These are phyloP conservation scores for Pimpla rufipes DNA, from an alignment of 2,888 invertebrate species.

Conservation along the genomic window DNA sequence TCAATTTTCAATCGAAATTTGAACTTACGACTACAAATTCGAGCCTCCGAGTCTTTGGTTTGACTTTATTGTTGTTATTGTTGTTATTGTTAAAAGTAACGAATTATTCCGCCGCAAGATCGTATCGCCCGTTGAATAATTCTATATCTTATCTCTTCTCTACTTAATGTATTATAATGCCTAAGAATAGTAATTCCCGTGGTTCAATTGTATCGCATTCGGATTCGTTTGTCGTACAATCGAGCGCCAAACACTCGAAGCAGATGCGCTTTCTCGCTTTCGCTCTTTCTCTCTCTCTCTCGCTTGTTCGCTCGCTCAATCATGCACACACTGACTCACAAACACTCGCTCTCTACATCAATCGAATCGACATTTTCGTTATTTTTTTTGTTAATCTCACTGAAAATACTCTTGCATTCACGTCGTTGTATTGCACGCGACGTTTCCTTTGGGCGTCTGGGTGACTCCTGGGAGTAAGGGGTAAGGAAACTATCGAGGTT, in stretches of 20 bases:
- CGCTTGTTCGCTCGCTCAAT: neutral
- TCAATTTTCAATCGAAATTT: neutral
- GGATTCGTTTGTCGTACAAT: constrained; percentile 53
- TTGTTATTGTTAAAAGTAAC: neutral
- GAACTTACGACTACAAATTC: neutral
- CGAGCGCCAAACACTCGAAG: constrained; percentile 56
- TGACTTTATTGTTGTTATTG: neutral
- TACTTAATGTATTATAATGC: constrained; percentile 68
- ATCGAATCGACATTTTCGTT: constrained; percentile 46
- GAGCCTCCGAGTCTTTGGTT: neutral
- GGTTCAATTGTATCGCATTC: constrained; percentile 67
- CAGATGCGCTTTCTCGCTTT: no score
- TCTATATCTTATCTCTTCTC: constrained; percentile 68
- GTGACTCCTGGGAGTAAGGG: constrained; percentile 37
- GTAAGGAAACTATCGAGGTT: constrained; percentile 52
- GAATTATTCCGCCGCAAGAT: constrained; percentile 56
- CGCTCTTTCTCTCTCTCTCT: constrained; percentile 26
- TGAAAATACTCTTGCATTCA: constrained; percentile 69
- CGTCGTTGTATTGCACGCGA: constrained; percentile 63
- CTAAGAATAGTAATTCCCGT: constrained; percentile 68
- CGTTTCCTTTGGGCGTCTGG: constrained; percentile 50
- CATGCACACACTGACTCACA: neutral
- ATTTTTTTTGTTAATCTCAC: constrained; percentile 56
- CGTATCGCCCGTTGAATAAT: constrained; percentile 61
- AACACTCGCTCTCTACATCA: constrained; percentile 12